These are phyloP conservation scores for Philonicus albiceps DNA, from an alignment of 2,888 invertebrate genomes.

Conservation along the genomic window DNA sequence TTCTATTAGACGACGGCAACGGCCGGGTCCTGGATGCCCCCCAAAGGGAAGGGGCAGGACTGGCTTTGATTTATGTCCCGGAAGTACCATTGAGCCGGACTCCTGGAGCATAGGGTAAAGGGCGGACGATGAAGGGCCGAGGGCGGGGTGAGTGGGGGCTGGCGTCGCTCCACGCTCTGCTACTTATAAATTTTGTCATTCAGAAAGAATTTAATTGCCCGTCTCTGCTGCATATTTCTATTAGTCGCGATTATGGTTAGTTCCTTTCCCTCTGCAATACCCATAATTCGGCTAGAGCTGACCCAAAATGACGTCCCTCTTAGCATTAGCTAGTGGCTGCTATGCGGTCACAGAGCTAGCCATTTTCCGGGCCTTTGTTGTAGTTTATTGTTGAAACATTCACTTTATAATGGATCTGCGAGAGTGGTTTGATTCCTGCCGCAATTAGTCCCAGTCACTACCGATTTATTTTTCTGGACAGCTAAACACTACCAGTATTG, in stretches of 20 bases:
- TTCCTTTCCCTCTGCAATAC: not conserved
- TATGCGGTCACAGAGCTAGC: not conserved
- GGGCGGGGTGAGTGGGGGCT: not conserved
- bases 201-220: slow-evolving; percentile 22
- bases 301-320: not conserved
- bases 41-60: not conserved
- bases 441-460: not conserved
- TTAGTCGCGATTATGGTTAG: not conserved
- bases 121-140: not conserved
- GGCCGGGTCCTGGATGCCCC: not conserved
- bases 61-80: slow-evolving; percentile 11
- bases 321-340: not conserved
- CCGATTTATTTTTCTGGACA: not conserved
- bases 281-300: not conserved
- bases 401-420: not conserved
- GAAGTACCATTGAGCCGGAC: not conserved
- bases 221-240: slow-evolving; percentile 14
- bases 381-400: not conserved
- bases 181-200: not conserved
- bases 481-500: not conserved
- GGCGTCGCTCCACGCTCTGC: not conserved
- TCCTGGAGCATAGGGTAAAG: not conserved
- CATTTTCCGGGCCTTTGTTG: not conserved
- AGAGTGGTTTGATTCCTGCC: not conserved
- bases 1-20: not conserved